Evolutionary conservation across 2,113 vertebrate genomes (phyloP), one percentile per base, ranked within the genome.

Genomic region (Xenus cinereus): DNA sequence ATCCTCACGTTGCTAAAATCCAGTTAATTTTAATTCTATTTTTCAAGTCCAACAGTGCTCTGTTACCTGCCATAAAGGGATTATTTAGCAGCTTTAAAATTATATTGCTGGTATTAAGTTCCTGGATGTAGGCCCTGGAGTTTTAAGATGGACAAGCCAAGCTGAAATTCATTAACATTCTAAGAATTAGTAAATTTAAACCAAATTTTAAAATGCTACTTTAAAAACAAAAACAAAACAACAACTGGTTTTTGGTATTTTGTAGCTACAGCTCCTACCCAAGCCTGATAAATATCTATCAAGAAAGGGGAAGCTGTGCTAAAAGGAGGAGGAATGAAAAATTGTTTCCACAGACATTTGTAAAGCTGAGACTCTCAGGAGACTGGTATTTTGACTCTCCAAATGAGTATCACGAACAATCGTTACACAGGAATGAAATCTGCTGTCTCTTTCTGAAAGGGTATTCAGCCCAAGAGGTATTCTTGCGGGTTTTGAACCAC

Each of bases 41-140:
- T 97, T 93, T 91, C 89, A 90, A 97, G 83, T 66, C 84, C 78
- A 90, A 87, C 79, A 95, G 94, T 96, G 84, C 88, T 97, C 91
- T 96, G 89, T 97, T 97, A 84, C 95, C 87, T 97, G 75, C 74
- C 80, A 87, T 94, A 94, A 95, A 94, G 54, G 84, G 96, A 91
- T 95, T 96, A 96, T 98, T 97, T 97, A 96, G 94, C 95, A 96
- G 96, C 97, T 97, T 97, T 94, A 95, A 97, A 98, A 97, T 97
- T 78, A 89, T 85, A 91, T 90, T 92, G 84, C 87, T 96, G 75
- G 23, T 96, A 84, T 96, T 98, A 95, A 86, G 77, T 85, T 91
- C 76, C 64, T 80, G 73, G 53, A 75, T 83, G 48, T 78, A 69
- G 63, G 32, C 81, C 90, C 66, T 93, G 62, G 66, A 89, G 73